phyloP scores from a whole-genome alignment of 2,888 invertebrate species.

The Allygus modestus region DNA sequence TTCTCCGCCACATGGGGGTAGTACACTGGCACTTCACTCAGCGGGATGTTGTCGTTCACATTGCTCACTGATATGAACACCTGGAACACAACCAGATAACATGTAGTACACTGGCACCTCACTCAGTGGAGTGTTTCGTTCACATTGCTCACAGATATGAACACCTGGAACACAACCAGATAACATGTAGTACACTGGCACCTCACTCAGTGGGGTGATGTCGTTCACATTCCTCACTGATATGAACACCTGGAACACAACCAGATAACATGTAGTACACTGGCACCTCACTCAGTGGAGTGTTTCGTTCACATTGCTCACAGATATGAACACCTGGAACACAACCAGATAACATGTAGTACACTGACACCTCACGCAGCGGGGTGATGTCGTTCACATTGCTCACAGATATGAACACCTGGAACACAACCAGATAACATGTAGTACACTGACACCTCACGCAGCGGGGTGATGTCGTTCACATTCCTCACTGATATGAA shows the following conservation, averaged over 20 bases:
- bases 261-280: constrained; percentile 83
- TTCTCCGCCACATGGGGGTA: constrained; percentile 89
- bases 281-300: constrained; percentile 91
- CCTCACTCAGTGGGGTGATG: constrained; percentile 93
- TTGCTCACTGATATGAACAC: constrained; percentile 91
- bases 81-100: constrained; percentile 74
- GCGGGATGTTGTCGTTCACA: constrained; percentile 96
- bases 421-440: constrained; percentile 74
- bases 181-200: constrained; percentile 74
- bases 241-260: constrained; percentile 83
- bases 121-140: constrained; percentile 98
- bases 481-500: constrained; percentile 92
- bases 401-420: constrained; percentile 89
- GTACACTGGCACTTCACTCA: constrained; percentile 92
- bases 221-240: constrained; percentile 96
- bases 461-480: constrained; percentile 97
- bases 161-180: constrained; percentile 78
- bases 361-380: constrained; percentile 90
- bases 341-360: constrained; percentile 78
- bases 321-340: constrained; percentile 85
- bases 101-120: constrained; percentile 91
- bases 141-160: constrained; percentile 90
- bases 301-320: constrained; percentile 96
- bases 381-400: constrained; percentile 98
- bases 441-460: constrained; percentile 90